A percentile compares a stretch with the other conserved stretches of the same genome.
These are phyloP conservation scores for Cisticola juncidis DNA, from an alignment of 2,113 vertebrate genomes.

Conservation along the genomic window DNA sequence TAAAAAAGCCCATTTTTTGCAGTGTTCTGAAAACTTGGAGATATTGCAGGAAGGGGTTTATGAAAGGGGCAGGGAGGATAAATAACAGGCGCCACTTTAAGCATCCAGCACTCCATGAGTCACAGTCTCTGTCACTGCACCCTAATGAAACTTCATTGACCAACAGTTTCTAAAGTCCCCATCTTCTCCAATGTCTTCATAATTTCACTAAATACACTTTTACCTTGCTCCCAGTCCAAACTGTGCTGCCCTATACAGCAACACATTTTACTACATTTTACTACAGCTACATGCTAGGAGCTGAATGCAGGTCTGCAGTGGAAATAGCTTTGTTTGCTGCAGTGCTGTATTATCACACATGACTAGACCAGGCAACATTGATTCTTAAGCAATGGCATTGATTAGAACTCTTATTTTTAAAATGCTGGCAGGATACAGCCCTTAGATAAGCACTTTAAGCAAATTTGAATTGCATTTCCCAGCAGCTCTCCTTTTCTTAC, in stretches of 20 bases:
- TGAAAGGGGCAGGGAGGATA: neutral
- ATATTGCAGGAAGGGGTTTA: neutral
- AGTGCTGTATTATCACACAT: constrained; percentile 4
- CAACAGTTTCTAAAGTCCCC: neutral
- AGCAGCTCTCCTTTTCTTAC: constrained; percentile 4
- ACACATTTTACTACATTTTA: neutral
- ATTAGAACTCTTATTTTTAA: constrained; percentile 31
- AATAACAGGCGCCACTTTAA: neutral
- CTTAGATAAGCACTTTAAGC: constrained; percentile 17
- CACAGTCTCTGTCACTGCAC: neutral
- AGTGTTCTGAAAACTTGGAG: neutral
- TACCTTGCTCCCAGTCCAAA: neutral
- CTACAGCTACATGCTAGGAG: neutral
- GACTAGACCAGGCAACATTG: constrained; percentile 9
- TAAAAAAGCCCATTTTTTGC: neutral
- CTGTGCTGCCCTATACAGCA: neutral
- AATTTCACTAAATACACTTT: neutral
- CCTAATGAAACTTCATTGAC: neutral
- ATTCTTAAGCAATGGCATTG: constrained; percentile 40
- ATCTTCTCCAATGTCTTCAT: neutral
- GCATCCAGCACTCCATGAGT: neutral
- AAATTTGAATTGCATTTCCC: constrained; percentile 39
- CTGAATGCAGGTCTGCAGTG: neutral
- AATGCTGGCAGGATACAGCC: neutral
- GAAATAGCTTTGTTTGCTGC: constrained; percentile 10